Conservation (phyloP, 1,140 invertebrate genomes). For the Leptopilina clavipes region DNA sequence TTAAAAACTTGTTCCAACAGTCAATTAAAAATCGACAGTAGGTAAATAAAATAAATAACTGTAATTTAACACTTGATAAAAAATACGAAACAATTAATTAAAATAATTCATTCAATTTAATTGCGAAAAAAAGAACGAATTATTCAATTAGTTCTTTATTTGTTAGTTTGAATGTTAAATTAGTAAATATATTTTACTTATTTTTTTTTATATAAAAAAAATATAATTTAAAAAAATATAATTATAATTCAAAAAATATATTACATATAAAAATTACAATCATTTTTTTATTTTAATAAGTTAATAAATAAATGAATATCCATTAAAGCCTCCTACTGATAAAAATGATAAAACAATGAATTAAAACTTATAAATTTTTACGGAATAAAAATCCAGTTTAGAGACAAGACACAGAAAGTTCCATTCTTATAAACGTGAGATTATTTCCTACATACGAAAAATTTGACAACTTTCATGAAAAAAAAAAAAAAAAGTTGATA, state of each 20-base stretch:
- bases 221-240: too few relatives aligned
- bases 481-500: conserved; percentile 13
- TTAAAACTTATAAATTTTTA: too few relatives aligned
- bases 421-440: neutral
- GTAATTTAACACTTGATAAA: neutral
- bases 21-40: neutral
- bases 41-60: neutral
- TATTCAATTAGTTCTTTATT: too few relatives aligned
- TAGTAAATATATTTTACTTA: too few relatives aligned
- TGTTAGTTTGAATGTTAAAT: too few relatives aligned
- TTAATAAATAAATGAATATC: neutral
- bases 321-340: too few relatives aligned
- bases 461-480: conserved; percentile 3
- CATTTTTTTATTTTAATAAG: too few relatives aligned
- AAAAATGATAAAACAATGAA: neutral
- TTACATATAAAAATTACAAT: too few relatives aligned
- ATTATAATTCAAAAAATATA: too few relatives aligned
- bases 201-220: too few relatives aligned
- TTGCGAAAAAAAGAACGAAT: too few relatives aligned
- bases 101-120: neutral
- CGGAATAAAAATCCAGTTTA: neutral
- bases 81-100: too few relatives aligned
- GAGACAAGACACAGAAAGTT: neutral
- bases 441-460: neutral
- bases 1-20: neutral